These are phyloP conservation scores for Lingula anatina DNA, from an alignment of 2,888 invertebrate species.

Conservation along the genomic window DNA sequence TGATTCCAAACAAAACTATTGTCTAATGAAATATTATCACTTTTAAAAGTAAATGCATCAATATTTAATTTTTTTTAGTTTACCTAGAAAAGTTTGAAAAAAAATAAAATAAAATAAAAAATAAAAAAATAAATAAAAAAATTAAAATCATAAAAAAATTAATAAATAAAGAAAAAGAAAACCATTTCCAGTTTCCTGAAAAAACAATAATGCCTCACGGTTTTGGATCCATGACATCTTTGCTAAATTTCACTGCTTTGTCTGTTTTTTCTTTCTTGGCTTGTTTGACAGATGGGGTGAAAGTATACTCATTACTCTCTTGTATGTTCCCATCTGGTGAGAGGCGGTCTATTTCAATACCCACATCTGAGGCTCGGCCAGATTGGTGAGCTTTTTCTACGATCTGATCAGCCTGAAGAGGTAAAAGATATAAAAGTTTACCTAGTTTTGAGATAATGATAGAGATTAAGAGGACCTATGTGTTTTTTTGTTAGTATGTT, in stretches of 20 bases:
- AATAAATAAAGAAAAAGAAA: background rate
- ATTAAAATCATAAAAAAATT: background rate
- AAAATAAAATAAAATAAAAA: no score
- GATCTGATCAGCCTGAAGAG: slow-evolving; percentile 79
- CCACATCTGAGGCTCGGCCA: slow-evolving; percentile 7
- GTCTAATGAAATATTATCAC: no score
- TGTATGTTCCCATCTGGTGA: slow-evolving; percentile 39
- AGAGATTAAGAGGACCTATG: no score
- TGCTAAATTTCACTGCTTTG: slow-evolving; percentile 10
- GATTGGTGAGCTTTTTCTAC: slow-evolving; percentile 85
- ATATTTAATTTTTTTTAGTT: no score
- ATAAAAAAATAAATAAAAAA: no score
- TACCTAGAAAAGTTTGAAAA: no score
- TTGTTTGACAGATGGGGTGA: slow-evolving; percentile 25
- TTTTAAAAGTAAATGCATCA: no score
- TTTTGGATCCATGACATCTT: slow-evolving; percentile 46
- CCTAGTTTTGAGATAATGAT: no score
- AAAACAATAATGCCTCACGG: slow-evolving; percentile 42
- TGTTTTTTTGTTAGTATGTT: no score
- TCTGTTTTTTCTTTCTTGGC: no score
- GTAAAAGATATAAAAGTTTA: background rate
- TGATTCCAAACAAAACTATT: no score
- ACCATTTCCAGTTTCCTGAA: no score
- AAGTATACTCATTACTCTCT: slow-evolving; percentile 42
- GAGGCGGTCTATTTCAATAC: slow-evolving; percentile 64